phyloP scores from a whole-genome alignment of 2,888 invertebrate species.

The Eristalinus aeneus region DNA sequence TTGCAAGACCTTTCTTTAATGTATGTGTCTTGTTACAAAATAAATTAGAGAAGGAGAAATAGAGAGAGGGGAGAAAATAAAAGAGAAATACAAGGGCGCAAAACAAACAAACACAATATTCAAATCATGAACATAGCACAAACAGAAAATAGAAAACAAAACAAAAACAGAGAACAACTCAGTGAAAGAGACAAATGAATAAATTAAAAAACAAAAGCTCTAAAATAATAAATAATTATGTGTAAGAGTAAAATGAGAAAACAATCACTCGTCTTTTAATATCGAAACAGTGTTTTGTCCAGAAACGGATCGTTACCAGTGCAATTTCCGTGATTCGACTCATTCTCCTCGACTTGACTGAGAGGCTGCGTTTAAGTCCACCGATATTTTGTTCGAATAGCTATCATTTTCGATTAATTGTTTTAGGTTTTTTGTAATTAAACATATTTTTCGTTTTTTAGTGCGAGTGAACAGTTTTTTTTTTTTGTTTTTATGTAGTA shows the following conservation, averaged over 20 bases:
- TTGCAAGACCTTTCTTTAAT: conserved; percentile 19
- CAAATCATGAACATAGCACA: conserved; percentile 16
- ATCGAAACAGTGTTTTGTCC: conserved; percentile 78
- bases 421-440: conserved; percentile 46
- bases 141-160: conserved; percentile 37
- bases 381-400: conserved; percentile 94
- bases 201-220: conserved; percentile 45
- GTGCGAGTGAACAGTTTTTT: conserved; percentile 44
- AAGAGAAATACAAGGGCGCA: conserved; percentile 5
- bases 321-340: conserved; percentile 91
- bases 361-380: conserved; percentile 90
- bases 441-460: conserved; percentile 8
- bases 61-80: conserved; percentile 3
- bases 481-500: conserved; percentile 44
- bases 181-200: conserved; percentile 38
- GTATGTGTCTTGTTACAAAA: conserved; percentile 44
- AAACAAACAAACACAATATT: conserved; percentile 27
- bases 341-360: conserved; percentile 88
- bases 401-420: conserved; percentile 80
- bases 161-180: conserved; percentile 8
- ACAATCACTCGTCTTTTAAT: conserved; percentile 77
- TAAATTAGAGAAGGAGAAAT: conserved; percentile 21
- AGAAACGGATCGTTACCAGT: conserved; percentile 86
- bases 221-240: conserved; percentile 45
- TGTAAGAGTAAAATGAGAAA: conserved; percentile 72